Evolutionary conservation across 2,113 vertebrate species (phyloP), one percentile per base, ranked within the genome.

Genomic region (Tragelaphus strepsiceros): DNA sequence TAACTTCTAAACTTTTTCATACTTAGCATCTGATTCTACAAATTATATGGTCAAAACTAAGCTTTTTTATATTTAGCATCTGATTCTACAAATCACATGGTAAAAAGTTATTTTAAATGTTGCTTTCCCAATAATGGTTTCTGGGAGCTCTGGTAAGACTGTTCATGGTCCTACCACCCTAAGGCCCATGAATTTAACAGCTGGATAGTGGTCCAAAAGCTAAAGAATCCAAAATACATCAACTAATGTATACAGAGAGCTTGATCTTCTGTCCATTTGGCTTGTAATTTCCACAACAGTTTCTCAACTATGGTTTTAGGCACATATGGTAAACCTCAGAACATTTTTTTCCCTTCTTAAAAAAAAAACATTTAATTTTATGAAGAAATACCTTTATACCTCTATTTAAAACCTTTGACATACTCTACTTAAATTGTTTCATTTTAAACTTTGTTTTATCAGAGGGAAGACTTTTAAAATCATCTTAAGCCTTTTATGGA

Each of bases 321-420:
- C 43, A n/a, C 43, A 58, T 13, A n/a, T 7, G 13, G 22, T 78
- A 96, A 85, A 92, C 80, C 90, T 59, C 26, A 81, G 71, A 83
- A 49, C 13, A 32, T 32, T 92, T 96, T 32, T 53, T 78, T 93
- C 30, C 78, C 51, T 91, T 84, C 77, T 96, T 96, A 97, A 94
- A 85, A 19, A 43, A 43, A 43, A 97, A 96, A 28, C 6, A 78
- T 51, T 89, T 91, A 71, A 83, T 85, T 94, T 97, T 94, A 92
- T 95, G 9, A 92, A 87, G 16, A 87, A 86, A 91, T 24, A 92
- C n/a, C 24, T 93, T 54, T 21, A 62, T 80, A 58, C 15, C 3
- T 56, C 6, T 89, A 54, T 28, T 92, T 91, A 88, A 97, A 90
- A 24, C 24, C 26, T 43, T 91, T 88, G 16, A 74, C 13, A 43